Base-by-base conservation (phyloP, 2,888 invertebrate genomes). In the Dicycla oo region DNA sequence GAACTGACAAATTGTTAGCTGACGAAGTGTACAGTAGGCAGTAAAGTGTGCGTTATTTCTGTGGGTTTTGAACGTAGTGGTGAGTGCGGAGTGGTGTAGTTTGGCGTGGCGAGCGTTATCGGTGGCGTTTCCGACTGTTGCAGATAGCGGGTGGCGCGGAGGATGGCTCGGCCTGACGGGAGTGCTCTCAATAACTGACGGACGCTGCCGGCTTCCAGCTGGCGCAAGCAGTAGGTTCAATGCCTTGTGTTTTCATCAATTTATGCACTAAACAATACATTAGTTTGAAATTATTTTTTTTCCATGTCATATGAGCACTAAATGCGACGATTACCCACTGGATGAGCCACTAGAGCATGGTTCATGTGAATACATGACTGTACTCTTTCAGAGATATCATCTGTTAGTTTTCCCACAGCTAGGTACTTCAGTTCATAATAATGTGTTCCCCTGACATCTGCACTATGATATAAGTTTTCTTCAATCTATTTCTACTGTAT, bases 161-260 rank as follows among this genome's bases (percentile, higher is more conserved):
- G 94, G 93, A 96, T 96, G 95, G 95, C 93, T 91, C 91, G 91
- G 88, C 87, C 89, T 89, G 89, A 90, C 92, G 92, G 93, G 92
- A 93, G 88, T 88, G 91, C 87, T 92, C 91, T 94, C 91, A 92
- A 92, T 94, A 94, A 96, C 94, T 95, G 95, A 96, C 95, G 91
- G 95, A 95, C 95, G 91, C 89, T 89, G 95, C 95, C 93, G 95
- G 95, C 95, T 93, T 88, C 90, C 94, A 93, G 95, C 95, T 95
- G 95, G 95, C 95, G 89, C 91, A 91, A 93, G 93, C 93, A 93
- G 94, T 95, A 94, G 86, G 95, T 94, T 85, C 78, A 74, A 40
- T 75, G 47, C 60, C 65, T 80, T 75, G 34, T 67, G 60, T 75
- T 69, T 73, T 71, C 54, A 67, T 65, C 45, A 61, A 74, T 64